Evolutionary conservation across 2,113 vertebrate species (phyloP).

Genomic region (Galemys pyrenaicus): DNA sequence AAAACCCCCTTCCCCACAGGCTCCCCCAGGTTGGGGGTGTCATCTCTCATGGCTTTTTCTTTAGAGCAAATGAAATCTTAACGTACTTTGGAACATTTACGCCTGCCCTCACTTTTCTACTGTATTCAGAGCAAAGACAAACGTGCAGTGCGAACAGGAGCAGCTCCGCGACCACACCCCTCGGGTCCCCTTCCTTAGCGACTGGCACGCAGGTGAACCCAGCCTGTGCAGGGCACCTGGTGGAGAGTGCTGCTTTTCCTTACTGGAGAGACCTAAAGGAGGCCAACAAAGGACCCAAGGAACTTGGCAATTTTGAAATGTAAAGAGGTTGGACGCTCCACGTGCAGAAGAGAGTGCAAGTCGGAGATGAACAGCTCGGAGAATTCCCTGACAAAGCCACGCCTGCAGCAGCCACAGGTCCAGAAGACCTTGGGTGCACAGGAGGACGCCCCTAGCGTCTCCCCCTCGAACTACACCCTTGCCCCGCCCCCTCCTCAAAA

Average conservation of each 20-base stretch:
- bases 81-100: neutral
- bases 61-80: neutral
- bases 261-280: too few relatives aligned
- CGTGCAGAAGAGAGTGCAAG: neutral
- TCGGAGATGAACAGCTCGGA: neutral
- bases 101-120: neutral
- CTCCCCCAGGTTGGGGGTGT: neutral
- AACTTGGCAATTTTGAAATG: neutral
- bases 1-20: neutral
- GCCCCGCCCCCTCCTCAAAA: neutral
- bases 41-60: neutral
- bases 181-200: neutral
- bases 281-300: neutral
- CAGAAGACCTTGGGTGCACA: neutral
- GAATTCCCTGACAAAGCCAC: accelerated
- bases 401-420: neutral
- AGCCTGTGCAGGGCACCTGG: neutral
- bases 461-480: neutral
- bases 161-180: accelerated
- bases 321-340: neutral
- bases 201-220: neutral
- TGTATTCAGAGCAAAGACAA: neutral
- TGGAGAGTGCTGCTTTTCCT: neutral
- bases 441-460: neutral
- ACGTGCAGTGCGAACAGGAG: too few relatives aligned